Percentiles rank a stretch among this genome's conserved stretches.
phyloP scores from a whole-genome alignment of 2,888 invertebrate species.

The Ichneumoninae sp. region DNA sequence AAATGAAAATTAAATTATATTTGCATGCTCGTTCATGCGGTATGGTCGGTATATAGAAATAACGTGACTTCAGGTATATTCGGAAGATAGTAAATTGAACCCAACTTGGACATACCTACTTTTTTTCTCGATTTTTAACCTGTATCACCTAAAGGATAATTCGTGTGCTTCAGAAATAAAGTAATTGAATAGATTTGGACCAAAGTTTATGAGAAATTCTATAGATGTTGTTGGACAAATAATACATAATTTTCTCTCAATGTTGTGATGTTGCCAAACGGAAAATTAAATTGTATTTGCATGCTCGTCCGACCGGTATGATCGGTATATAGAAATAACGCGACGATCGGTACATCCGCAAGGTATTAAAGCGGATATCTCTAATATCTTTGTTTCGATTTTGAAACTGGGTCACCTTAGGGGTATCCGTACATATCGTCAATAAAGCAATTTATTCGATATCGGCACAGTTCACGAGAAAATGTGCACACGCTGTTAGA shows the following conservation, averaged over 20 bases:
- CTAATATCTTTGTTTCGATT: neutral
- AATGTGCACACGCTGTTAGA: neutral
- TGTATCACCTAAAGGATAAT: too few relatives aligned
- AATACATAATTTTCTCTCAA: slow-evolving; percentile 9
- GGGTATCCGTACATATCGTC: too few relatives aligned
- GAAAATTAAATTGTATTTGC: slow-evolving; percentile 13
- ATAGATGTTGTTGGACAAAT: neutral
- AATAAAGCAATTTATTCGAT: too few relatives aligned
- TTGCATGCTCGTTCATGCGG: neutral
- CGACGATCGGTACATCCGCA: neutral
- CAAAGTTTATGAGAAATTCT: neutral
- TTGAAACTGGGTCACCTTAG: too few relatives aligned
- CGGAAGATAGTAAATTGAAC: too few relatives aligned
- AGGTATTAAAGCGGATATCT: neutral
- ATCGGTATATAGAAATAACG: neutral
- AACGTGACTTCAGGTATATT: neutral
- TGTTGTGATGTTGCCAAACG: slow-evolving; percentile 19
- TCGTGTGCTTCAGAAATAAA: too few relatives aligned
- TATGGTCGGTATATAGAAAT: neutral
- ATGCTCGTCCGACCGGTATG: neutral
- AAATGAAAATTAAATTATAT: neutral
- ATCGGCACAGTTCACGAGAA: neutral
- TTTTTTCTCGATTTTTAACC: neutral
- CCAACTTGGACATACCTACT: too few relatives aligned
- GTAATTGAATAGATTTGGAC: neutral